Conservation (phyloP, 2,888 invertebrate species). For the Spodoptera picta region DNA sequence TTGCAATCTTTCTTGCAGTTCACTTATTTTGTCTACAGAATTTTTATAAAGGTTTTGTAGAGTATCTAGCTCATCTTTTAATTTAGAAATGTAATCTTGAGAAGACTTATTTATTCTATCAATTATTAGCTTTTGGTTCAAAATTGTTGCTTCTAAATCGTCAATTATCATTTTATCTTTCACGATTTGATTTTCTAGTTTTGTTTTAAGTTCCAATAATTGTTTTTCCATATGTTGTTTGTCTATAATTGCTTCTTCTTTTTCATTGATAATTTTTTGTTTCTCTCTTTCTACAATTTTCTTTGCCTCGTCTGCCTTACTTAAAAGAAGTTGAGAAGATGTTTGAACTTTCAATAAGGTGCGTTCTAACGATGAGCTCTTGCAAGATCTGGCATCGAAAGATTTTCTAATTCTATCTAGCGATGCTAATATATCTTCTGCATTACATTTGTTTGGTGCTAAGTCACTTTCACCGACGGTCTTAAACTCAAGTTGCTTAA, state of each 20-base stretch:
- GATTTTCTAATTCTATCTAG: constrained; percentile 71
- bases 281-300: constrained; percentile 80
- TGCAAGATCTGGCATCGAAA: constrained; percentile 67
- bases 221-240: constrained; percentile 70
- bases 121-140: constrained; percentile 77
- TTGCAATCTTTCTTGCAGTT: constrained; percentile 66
- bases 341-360: constrained; percentile 75
- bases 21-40: constrained; percentile 61
- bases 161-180: constrained; percentile 70
- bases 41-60: constrained; percentile 70
- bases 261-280: constrained; percentile 77
- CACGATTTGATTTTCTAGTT: constrained; percentile 69
- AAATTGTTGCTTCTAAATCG: constrained; percentile 75
- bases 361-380: constrained; percentile 70
- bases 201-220: constrained; percentile 67
- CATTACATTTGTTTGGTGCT: constrained; percentile 63
- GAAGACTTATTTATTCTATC: constrained; percentile 73
- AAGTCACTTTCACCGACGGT: constrained; percentile 75
- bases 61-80: constrained; percentile 71
- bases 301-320: constrained; percentile 82
- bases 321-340: constrained; percentile 77
- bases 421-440: constrained; percentile 71
- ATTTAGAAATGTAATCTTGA: constrained; percentile 69
- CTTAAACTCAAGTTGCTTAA: constrained; percentile 76
- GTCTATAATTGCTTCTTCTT: constrained; percentile 77